Evolutionary conservation across 2,888 invertebrate species (phyloP), one percentile per base, ranked within the genome.

Genomic region (Tridacna crocea): DNA sequence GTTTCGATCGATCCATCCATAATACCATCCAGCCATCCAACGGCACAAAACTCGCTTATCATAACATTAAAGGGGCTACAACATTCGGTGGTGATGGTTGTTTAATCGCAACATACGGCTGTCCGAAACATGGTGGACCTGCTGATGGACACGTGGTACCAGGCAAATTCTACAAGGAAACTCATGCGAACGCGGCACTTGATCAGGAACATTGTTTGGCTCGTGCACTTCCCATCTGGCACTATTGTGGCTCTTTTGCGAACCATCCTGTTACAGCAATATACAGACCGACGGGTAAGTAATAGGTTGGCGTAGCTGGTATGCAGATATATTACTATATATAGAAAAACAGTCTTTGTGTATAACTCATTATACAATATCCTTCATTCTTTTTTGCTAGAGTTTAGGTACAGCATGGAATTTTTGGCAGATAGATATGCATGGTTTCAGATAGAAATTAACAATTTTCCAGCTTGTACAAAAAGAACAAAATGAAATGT

Each of bases 201-300:
- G 65, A 85, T 24, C 88, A 90, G 36, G 46, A 79, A 2, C 79
- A 58, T 0, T 91, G 90, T 77, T 66, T 91, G 46, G n/a, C 65
- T 13, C 79, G 88, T 4, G 88, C 90, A 17, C 24, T 74, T 0
- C 65, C 75, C 0, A 79, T 89, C 72, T 90, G 89, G 88, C 19
- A 2, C 0, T 89, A 83, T 70, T 90, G 90, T 74, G 90, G 89
- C 22, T 83, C 80, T 0, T 60, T 72, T 47, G 17, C 63, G 0
- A 84, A 88, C 27, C 79, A 85, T 55, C 87, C 91, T 4, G 48
- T 84, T 3, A 88, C 89, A 0, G 84, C 87, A 46, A 87, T 91
- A 13, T 91, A 80, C 63, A 79, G 87, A 61, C 91, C 91, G n/a
- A 89, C 90, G 77, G 91, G 91, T 90, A 77, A 51, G 55, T 60